Evolutionary conservation across 2,888 invertebrate species (phyloP).

Genomic region (Phalera bucephala): DNA sequence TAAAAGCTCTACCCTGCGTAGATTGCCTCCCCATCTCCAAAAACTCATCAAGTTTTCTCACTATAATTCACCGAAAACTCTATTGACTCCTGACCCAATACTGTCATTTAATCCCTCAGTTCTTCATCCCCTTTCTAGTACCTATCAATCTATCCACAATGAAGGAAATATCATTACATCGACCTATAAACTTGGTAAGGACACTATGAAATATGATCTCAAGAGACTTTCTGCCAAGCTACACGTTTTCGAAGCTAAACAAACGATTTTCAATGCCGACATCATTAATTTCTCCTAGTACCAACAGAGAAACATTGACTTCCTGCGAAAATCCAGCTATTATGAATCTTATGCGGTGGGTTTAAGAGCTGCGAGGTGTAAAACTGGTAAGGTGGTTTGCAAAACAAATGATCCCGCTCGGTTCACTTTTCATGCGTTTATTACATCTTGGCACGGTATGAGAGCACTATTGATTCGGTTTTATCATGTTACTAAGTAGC

Average conservation of each 20-base stretch:
- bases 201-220: slow-evolving; percentile 42
- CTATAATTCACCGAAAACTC: slow-evolving; percentile 6
- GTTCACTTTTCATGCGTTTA: slow-evolving; percentile 74
- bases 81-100: not conserved
- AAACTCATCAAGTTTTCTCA: too few species aligned
- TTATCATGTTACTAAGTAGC: slow-evolving; percentile 60
- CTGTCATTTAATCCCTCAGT: not conserved
- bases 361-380: slow-evolving; percentile 26
- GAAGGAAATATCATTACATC: slow-evolving; percentile 26
- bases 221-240: slow-evolving; percentile 42
- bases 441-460: slow-evolving; percentile 70
- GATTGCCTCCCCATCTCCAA: too few species aligned
- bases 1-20: too few species aligned
- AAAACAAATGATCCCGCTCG: slow-evolving; percentile 59
- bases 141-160: slow-evolving; percentile 13
- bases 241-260: slow-evolving; percentile 55
- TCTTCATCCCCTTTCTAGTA: not conserved
- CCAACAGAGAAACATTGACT: slow-evolving; percentile 40
- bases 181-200: slow-evolving; percentile 28
- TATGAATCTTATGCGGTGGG: slow-evolving; percentile 28
- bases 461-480: slow-evolving; percentile 66
- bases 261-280: slow-evolving; percentile 64
- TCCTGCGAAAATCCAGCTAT: slow-evolving; percentile 17
- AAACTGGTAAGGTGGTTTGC: slow-evolving; percentile 26
- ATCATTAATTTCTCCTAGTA: slow-evolving; percentile 67